Base-by-base conservation (phyloP, 1,140 invertebrate species). In the Drosophila kikkawai region DNA sequence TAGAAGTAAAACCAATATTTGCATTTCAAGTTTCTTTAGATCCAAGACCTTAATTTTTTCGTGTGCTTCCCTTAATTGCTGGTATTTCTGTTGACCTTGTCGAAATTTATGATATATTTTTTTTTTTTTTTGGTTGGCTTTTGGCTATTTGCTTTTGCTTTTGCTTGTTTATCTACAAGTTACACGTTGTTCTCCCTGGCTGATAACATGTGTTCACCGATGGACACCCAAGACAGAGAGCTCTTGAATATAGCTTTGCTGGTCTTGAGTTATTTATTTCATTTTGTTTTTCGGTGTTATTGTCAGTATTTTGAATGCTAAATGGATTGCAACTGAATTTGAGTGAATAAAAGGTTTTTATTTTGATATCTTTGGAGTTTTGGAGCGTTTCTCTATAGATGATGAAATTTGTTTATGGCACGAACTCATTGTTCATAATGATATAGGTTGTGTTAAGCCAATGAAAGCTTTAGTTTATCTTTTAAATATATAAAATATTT, bases 71-170 rank as follows among this genome's bases (percentile, higher is more conserved):
- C 71, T 68, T 87, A 87, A 87, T 87, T 84, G 81, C 60, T 84
- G 61, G 77, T 81, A 55, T 75, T 42, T 82, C 39, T 70, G 63
- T 77, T 90, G 84, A 88, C 84, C 84, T 88, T 88, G 80, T 84
- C 61, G n/a, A 84, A 90, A 88, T 90, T 88, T 88, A 90, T 90
- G 80, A 70, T 56, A 75, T 77, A 83, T 56, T 74, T 76, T 67
- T 63, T 48, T 19, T 88, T 56, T 74, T 76, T 67, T 63, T 48
- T 19, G 58, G 26, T 29, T 39, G 34, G 37, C 34, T 67, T 64
- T 67, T 77, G 42, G 47, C 13, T 41, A 29, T 73, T 39, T 34
- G 58, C 55, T 68, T 59, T 67, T 17, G 73, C 50, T 61, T 59
- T 67, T 26, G 73, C 50, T 68, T 86, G 73, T 88, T 88, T 90